Base-by-base conservation (phyloP, 2,888 invertebrate genomes). In the Platycheirus rosarum region DNA sequence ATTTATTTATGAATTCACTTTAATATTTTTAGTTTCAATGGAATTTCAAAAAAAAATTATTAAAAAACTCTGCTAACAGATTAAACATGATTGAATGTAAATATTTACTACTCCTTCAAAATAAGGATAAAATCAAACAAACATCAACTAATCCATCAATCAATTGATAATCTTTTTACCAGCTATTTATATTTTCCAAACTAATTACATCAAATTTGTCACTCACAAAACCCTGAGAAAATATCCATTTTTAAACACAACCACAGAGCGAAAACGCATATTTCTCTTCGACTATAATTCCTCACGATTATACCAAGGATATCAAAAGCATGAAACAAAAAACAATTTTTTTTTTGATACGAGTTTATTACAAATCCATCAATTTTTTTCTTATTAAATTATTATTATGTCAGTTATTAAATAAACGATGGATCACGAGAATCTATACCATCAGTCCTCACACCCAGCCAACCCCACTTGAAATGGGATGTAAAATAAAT, bases 291-390 rank as follows among this genome's bases (percentile, higher is more conserved):
- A n/a, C 26, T 40, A 57, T 57, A 13, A 57, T 40, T 9, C 32
- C 23, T 57, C 40, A 26, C 23, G 23, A 57, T 40, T 23, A 40
- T 57, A 35, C 11, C n/a, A 37, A n/a, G n/a, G n/a, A n/a, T n/a
- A 53, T 20, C n/a, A 7, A 40, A 57, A 40, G 18, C 32, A 18
- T 11, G 9, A 53, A 8, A 53, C 35, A 11, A 53, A 20, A 18
- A 53, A 57, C 13, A 13, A 23, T 18, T n/a, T 44, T 55, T 26
- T 7, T 13, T 40, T 42, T 46, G 51, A 48, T 53, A 80, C 26
- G 26, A 82, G 35, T 68, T 82, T 55, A 77, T 73, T 82, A 57
- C 77, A 51, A 71, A 82, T 82, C 82, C 68, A 77, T 82, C 82
- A 73, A 77, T 82, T 16, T 60, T 37, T 49, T 14, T 40, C 32